A percentile compares a stretch with the other conserved stretches of the same genome.
Conservation (phyloP, 2,888 invertebrate genomes). For the Byasa hedistus region DNA sequence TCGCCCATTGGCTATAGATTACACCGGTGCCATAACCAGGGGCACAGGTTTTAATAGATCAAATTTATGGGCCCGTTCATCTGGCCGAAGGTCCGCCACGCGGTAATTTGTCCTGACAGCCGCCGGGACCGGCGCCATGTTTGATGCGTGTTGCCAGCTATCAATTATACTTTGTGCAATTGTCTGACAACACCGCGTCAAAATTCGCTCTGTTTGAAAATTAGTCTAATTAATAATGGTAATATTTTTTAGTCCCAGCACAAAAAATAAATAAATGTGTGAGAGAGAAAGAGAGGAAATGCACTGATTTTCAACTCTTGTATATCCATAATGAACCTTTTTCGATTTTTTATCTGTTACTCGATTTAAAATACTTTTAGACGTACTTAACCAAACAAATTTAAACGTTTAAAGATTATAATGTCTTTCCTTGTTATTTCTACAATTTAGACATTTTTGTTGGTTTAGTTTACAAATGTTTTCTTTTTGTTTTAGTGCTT, state of each 20-base stretch:
- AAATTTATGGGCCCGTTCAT: constrained; percentile 68
- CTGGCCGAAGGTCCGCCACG: constrained; percentile 61
- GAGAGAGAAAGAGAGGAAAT: too few relatives aligned
- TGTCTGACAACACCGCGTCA: neutral
- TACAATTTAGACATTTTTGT: too few relatives aligned
- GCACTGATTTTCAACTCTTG: too few relatives aligned
- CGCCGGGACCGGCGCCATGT: constrained; percentile 40
- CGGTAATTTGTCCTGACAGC: constrained; percentile 59
- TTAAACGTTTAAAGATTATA: too few relatives aligned
- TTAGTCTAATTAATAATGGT: neutral
- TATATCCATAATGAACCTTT: too few relatives aligned
- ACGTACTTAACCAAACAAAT: too few relatives aligned
- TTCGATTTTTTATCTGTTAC: too few relatives aligned
- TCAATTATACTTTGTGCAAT: constrained; percentile 28
- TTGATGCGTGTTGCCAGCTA: constrained; percentile 39
- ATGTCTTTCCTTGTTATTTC: too few relatives aligned
- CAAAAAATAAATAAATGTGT: too few relatives aligned
- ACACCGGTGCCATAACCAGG: constrained; percentile 33
- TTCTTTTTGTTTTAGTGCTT: too few relatives aligned
- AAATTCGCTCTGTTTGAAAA: constrained; percentile 7
- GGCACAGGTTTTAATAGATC: constrained; percentile 60
- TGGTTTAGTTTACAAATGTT: too few relatives aligned
- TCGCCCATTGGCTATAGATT: constrained; percentile 14
- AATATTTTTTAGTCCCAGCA: neutral
- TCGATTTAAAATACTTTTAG: too few relatives aligned